These are phyloP conservation scores for Colletes gigas DNA, from an alignment of 1,140 invertebrate genomes.

Conservation along the genomic window DNA sequence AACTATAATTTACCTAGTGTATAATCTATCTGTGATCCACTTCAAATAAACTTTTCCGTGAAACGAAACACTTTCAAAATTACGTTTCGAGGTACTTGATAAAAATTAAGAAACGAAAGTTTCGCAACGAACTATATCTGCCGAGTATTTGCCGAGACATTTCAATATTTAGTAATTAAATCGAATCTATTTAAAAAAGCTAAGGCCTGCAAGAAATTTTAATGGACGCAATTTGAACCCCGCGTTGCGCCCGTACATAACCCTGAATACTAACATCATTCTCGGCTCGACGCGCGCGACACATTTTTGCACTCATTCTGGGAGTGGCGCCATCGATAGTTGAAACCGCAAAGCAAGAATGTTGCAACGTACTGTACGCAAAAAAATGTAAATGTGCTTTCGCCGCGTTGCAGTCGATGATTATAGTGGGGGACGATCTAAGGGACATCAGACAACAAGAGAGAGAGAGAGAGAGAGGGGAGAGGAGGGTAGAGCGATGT, in stretches of 20 bases:
- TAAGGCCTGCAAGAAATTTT: background rate
- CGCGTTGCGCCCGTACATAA: background rate
- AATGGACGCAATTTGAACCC: background rate
- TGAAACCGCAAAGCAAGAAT: conserved; percentile 43
- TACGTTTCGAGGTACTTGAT: too few species aligned
- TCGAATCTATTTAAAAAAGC: background rate
- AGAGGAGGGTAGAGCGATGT: conserved; percentile 51
- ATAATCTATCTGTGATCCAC: too few species aligned
- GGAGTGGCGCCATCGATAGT: conserved; percentile 54
- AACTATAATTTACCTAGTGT: too few species aligned
- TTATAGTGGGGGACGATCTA: conserved; percentile 34
- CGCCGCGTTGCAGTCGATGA: conserved; percentile 50
- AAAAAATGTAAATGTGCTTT: conserved; percentile 54
- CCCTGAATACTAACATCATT: conserved; percentile 9
- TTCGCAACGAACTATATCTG: too few species aligned
- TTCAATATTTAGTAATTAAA: background rate
- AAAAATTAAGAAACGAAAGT: too few species aligned
- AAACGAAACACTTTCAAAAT: too few species aligned
- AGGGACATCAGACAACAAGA: conserved; percentile 39
- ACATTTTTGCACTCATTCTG: conserved; percentile 33
- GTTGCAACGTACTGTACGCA: conserved; percentile 41
- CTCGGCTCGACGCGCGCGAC: conserved; percentile 2
- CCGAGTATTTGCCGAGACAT: too few species aligned
- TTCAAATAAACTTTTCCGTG: too few species aligned
- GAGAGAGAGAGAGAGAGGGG: conserved; percentile 6